Conservation (phyloP, 2,113 vertebrate genomes). For the Trogon melanurus region DNA sequence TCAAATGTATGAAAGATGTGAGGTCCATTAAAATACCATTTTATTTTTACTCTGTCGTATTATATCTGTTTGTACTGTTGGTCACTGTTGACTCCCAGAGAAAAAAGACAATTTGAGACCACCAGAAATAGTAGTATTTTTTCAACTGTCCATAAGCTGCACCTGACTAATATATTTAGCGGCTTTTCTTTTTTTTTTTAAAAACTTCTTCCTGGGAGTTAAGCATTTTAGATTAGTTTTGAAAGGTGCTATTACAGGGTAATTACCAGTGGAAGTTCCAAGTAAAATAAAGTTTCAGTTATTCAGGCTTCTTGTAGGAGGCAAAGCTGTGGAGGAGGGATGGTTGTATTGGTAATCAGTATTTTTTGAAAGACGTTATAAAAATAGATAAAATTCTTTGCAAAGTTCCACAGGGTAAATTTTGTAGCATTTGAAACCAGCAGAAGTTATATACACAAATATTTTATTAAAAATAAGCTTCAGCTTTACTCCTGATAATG, state of each 20-base stretch:
- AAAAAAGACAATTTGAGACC: neutral
- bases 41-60: neutral
- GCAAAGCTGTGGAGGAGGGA: neutral
- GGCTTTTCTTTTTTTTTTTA: neutral
- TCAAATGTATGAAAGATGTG: neutral
- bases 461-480: neutral
- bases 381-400: neutral
- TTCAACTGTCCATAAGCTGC: neutral
- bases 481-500: neutral
- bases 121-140: neutral
- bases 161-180: neutral
- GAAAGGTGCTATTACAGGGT: constrained; percentile 26
- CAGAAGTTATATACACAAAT: neutral
- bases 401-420: neutral
- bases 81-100: neutral
- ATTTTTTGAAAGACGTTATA: neutral
- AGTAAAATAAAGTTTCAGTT: neutral
- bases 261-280: constrained; percentile 42
- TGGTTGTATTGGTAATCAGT: neutral
- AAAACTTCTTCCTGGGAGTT: neutral
- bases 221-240: constrained; percentile 4
- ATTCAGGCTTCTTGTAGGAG: constrained; percentile 8
- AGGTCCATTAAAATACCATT: neutral
- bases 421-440: neutral
- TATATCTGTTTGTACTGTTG: neutral